Evolutionary conservation across 2,113 vertebrate species (phyloP), one percentile per base, ranked within the genome.

Genomic region (Halcyon senegalensis): DNA sequence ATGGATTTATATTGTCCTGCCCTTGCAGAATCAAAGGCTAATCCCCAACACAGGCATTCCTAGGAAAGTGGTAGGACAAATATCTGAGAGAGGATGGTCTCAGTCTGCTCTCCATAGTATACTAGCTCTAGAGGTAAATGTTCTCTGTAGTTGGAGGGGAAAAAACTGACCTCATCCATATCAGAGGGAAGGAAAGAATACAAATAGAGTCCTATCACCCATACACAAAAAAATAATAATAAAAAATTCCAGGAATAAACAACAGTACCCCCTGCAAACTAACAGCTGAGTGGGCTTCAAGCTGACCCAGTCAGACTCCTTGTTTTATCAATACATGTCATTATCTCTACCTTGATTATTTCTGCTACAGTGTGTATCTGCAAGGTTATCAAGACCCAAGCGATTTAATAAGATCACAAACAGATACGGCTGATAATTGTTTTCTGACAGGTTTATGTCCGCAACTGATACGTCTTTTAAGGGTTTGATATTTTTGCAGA

Each of bases 261-360:
- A 82, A 24, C 12, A 73, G 33, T 10, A 24, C 5, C 16, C 4
- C 27, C 10, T 3, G 0, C 18, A 81, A 75, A 81, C 19, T 68
- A 78, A 82, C 44, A 96, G 81, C 58, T 80, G 81, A 94, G 50
- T 24, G 55, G 81, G 63, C 56, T 93, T 94, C 55, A 58, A 62
- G 69, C 31, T 84, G 80, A 92, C 74, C 60, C 72, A 93, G 39
- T 82, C 84, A 85, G 74, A 73, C 43, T 88, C 64, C 77, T 50
- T 17, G 21, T 39, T 94, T 94, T 91, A 94, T 95, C 87, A 92
- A 85, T 90, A 95, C 82, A 94, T 80, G 90, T n/a, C 31, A 90
- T 97, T 97, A 94, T 68, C 46, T 89, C 87, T 72, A 73, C 55
- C 87, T 87, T 75, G 56, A 81, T 89, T 86, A 92, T 85, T 91